Evolutionary conservation across 2,888 invertebrate genomes (phyloP).

Genomic region (Emmelina monodactyla): DNA sequence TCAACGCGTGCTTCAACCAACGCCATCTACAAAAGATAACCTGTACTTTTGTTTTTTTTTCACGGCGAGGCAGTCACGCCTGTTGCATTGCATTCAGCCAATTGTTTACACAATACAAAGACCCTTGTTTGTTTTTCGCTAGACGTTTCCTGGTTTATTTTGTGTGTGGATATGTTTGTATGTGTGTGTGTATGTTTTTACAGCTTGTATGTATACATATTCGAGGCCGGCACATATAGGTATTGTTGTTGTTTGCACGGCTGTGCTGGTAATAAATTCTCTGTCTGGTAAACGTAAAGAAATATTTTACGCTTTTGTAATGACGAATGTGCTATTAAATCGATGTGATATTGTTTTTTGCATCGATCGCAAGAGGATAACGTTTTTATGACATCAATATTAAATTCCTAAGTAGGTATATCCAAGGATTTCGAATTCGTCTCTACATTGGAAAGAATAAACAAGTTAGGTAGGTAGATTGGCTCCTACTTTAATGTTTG

Average conservation of each 20-base stretch:
- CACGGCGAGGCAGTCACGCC: constrained; percentile 50
- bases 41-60: constrained; percentile 44
- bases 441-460: too few species aligned
- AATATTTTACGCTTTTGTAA: constrained; percentile 13
- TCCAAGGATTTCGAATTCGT: too few species aligned
- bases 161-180: constrained; percentile 40
- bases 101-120: constrained; percentile 66
- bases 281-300: constrained; percentile 10
- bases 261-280: constrained; percentile 50
- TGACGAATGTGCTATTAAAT: constrained; percentile 6
- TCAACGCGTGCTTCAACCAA: too few species aligned
- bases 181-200: constrained; percentile 49
- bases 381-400: too few species aligned
- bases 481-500: too few species aligned
- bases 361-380: too few species aligned
- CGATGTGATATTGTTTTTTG: not conserved
- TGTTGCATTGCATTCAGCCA: constrained; percentile 55
- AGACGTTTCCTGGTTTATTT: constrained; percentile 67
- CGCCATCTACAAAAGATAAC: constrained; percentile 44
- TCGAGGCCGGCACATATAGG: constrained; percentile 52
- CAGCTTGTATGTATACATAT: constrained; percentile 46
- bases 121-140: constrained; percentile 67
- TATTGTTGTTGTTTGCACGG: constrained; percentile 55
- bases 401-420: too few species aligned
- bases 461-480: too few species aligned